Evolutionary conservation across 2,113 vertebrate genomes (phyloP).

Genomic region (Menura novaehollandiae): DNA sequence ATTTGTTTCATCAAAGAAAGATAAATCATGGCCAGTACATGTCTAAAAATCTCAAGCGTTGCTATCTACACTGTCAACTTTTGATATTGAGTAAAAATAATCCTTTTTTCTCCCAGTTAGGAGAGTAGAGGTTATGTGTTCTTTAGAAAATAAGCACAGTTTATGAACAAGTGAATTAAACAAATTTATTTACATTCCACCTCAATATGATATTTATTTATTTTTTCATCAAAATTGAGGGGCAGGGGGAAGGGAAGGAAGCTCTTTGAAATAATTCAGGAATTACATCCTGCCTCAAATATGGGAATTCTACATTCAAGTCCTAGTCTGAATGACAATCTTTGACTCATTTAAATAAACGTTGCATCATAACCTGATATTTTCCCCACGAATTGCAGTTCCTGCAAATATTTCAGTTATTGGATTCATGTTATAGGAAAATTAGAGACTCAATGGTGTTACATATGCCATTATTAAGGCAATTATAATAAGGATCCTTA

Average conservation of each 20-base stretch:
- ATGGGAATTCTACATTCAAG: not conserved
- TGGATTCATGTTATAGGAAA: not conserved
- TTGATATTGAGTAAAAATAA: not conserved
- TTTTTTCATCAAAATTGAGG: not conserved
- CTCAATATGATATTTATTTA: not conserved
- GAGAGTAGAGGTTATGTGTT: not conserved
- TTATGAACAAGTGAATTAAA: not conserved
- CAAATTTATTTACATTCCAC: not conserved
- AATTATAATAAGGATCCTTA: too few relatives aligned
- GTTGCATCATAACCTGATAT: not conserved
- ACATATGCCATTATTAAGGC: rapidly evolving
- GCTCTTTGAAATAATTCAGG: not conserved
- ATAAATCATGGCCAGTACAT: not conserved
- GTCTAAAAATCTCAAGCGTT: not conserved
- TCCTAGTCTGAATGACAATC: not conserved
- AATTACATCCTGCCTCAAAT: not conserved
- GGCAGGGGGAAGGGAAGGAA: rapidly evolving
- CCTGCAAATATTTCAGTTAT: not conserved
- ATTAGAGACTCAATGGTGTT: not conserved
- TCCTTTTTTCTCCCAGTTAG: not conserved
- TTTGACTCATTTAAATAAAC: not conserved
- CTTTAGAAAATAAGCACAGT: not conserved
- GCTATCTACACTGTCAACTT: not conserved
- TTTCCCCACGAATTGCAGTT: not conserved
- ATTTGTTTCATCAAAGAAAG: not conserved